Base-by-base conservation (phyloP, 2,797 vertebrate genomes). In the Botia kubotai region DNA sequence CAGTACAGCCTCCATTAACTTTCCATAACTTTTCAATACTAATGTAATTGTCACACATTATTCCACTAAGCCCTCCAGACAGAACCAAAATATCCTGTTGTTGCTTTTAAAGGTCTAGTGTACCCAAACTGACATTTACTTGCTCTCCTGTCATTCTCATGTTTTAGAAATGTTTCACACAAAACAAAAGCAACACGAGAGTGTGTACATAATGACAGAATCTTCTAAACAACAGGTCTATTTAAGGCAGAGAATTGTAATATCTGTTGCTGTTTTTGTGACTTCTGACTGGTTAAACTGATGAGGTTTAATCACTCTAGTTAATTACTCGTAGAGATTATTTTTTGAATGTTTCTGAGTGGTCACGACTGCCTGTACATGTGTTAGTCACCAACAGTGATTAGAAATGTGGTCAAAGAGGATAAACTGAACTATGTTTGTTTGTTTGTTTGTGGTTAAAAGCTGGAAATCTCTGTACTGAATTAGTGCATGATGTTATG, bases 271-370 rank as follows among this genome's bases (percentile, higher is more conserved):
- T 36, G 46, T 78, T 7, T 70, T 48, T 33, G 33, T n/a, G 26
- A 16, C 57, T 4, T 36, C 33, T 70, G 39, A 6, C 6, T 17
- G 21, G 50, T 58, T 58, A 36, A 58, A 79, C 58, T 79, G 68
- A 65, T 72, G 57, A 79, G 77, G 29, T 50, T 72, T 70, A 78
- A 33, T 33, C 29, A 60, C 66, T 10, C 17, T 48, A 33, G 13
- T 60, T 70, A 50, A 60, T 70, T 58, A 36, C 43, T 43, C 39
- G 33, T 55, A 14, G 26, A 78, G 17, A 60, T 17, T 48, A 33
- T 77, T 69, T 77, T 69, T 69, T 70, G 60, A 21, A 55, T 36
- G 57, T 16, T 17, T 69, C 17, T 69, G 55, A 77, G 66, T 60
- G 39, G 17, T 70, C 76, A 78, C 55, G 67, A 52, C 52, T 50